Evolutionary conservation across 2,888 invertebrate species (phyloP).

Genomic region (Chaetoderma sp.): DNA sequence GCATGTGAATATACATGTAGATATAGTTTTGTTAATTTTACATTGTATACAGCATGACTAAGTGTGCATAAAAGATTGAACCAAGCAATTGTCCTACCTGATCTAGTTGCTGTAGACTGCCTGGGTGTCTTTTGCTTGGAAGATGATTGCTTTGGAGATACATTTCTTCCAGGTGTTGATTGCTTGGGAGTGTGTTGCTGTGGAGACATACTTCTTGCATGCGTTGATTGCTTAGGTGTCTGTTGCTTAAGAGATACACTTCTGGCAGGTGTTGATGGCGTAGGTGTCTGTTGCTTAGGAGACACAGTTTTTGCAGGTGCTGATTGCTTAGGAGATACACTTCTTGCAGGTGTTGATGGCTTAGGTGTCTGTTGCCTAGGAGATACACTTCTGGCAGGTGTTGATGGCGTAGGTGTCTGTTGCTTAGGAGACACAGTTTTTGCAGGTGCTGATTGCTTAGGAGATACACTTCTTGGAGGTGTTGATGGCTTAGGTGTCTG

Average conservation of each 20-base stretch:
- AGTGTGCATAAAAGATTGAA: too few species aligned
- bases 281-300: conserved; percentile 18
- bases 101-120: conserved; percentile 1
- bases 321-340: conserved; percentile 28
- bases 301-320: conserved; percentile 23
- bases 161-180: not conserved
- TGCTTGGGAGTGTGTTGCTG: conserved; percentile 19
- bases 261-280: conserved; percentile 4
- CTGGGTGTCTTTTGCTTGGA: conserved; percentile 5
- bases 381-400: conserved; percentile 6
- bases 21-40: too few species aligned
- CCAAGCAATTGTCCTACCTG: too few species aligned
- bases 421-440: not conserved
- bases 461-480: too few species aligned
- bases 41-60: too few species aligned
- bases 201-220: conserved; percentile 15
- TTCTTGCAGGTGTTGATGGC: conserved; percentile 15
- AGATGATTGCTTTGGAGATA: conserved; percentile 2
- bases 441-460: not conserved
- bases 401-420: not conserved
- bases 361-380: conserved; percentile 19
- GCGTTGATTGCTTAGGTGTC: conserved; percentile 25
- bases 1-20: too few species aligned
- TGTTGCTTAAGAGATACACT: conserved; percentile 5
- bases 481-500: conserved; percentile 7